Percentiles rank a stretch among this genome's conserved stretches.
Conservation (phyloP, 2,113 vertebrate species). For the Bufo bufo region DNA sequence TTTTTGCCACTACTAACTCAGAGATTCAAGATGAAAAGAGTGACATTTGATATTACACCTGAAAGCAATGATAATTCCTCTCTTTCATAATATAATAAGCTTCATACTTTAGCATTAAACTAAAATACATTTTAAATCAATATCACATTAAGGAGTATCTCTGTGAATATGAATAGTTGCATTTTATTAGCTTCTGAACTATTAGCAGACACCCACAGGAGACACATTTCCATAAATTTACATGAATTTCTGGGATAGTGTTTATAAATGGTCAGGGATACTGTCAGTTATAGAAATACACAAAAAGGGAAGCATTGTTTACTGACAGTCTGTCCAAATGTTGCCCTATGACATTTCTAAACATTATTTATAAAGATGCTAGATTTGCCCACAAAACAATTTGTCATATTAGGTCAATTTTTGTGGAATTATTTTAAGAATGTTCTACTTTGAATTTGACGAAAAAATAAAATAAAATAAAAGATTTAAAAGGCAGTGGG, state of each 20-base stretch:
- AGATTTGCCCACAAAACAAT: not conserved
- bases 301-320: not conserved
- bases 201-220: slow-evolving; percentile 37
- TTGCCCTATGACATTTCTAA: slow-evolving; percentile 1
- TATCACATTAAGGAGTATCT: slow-evolving; percentile 42
- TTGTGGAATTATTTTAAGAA: not conserved
- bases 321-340: slow-evolving; percentile 10
- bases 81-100: slow-evolving; percentile 45
- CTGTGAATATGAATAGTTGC: slow-evolving; percentile 37
- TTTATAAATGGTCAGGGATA: slow-evolving; percentile 18
- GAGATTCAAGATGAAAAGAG: slow-evolving; percentile 15
- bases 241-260: slow-evolving; percentile 8
- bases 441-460: not conserved
- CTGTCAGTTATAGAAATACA: slow-evolving; percentile 11
- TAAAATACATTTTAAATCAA: slow-evolving; percentile 43
- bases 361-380: not conserved
- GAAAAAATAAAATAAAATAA: not conserved
- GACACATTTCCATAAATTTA: slow-evolving; percentile 35
- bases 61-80: slow-evolving; percentile 20
- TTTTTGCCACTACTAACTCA: not conserved
- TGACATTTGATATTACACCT: slow-evolving; percentile 46
- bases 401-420: slow-evolving; percentile 14
- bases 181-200: slow-evolving; percentile 40
- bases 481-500: not conserved
- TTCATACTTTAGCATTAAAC: slow-evolving; percentile 44